A percentile compares a stretch with the other conserved stretches of the same genome.
These are phyloP conservation scores for Amorpha juglandis DNA, from an alignment of 2,888 invertebrate species.

Conservation along the genomic window DNA sequence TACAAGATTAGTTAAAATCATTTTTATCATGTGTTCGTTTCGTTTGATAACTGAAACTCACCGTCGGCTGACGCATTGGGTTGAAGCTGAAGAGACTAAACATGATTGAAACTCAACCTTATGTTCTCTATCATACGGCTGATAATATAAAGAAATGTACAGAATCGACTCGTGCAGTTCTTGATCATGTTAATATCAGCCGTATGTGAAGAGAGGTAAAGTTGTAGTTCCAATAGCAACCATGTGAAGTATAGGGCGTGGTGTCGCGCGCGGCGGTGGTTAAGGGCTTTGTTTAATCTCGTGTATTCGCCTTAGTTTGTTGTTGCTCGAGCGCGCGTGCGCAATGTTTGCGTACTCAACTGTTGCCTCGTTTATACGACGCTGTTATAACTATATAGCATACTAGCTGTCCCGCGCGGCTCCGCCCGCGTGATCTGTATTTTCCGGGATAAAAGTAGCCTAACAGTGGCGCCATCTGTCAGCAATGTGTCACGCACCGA, in stretches of 20 bases:
- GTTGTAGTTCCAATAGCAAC: neutral
- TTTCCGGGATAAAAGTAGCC: too few species aligned
- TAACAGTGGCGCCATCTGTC: too few species aligned
- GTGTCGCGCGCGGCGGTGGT: conserved; percentile 2
- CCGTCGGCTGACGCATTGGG: too few species aligned
- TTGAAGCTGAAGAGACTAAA: neutral
- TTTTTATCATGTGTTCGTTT: neutral
- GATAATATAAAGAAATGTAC: too few species aligned
- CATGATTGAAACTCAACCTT: neutral
- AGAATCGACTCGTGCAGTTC: too few species aligned
- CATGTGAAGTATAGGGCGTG: neutral
- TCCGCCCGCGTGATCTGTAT: too few species aligned
- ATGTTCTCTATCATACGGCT: too few species aligned
- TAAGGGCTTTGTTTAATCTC: conserved; percentile 13
- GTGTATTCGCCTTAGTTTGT: conserved; percentile 7
- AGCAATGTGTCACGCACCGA: too few species aligned
- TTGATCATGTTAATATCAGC: too few species aligned
- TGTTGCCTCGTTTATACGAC: neutral
- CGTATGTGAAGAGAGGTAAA: neutral
- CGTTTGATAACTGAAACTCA: neutral
- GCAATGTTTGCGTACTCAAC: neutral
- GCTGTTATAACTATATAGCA: neutral
- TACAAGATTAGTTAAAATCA: neutral
- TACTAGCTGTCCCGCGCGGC: too few species aligned
- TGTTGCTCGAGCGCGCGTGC: neutral